phyloP scores from a whole-genome alignment of 1,140 invertebrate genomes.

The Elymnias hypermnestra region DNA sequence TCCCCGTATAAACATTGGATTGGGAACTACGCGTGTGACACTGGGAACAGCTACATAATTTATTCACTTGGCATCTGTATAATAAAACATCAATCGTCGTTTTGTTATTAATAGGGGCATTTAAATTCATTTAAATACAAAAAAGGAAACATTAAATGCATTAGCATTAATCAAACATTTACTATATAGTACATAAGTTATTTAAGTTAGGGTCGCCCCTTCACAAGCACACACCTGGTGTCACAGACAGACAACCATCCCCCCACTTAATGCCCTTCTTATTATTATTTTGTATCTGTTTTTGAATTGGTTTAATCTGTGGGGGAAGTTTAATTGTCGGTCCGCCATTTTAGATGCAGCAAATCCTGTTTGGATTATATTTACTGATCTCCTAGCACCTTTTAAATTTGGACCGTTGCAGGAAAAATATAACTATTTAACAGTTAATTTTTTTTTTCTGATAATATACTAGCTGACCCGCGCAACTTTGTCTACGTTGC shows the following conservation, averaged over 20 bases:
- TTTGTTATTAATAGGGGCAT: constrained; percentile 8
- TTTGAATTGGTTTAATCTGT: constrained; percentile 63
- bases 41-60: too few relatives aligned
- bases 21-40: too few relatives aligned
- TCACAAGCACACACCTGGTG: constrained; percentile 51
- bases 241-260: constrained; percentile 27
- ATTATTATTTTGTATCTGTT: constrained; percentile 75
- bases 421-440: too few relatives aligned
- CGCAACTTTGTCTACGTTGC: too few relatives aligned
- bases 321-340: constrained; percentile 65
- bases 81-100: neutral
- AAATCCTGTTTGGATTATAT: constrained; percentile 38
- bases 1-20: too few relatives aligned
- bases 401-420: constrained; percentile 12
- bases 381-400: constrained; percentile 7
- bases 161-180: constrained; percentile 57
- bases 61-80: neutral
- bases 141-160: constrained; percentile 21
- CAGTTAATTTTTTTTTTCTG: too few relatives aligned
- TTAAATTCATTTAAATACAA: constrained; percentile 18
- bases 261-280: constrained; percentile 50
- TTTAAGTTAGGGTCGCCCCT: constrained; percentile 56
- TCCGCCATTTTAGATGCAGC: constrained; percentile 64
- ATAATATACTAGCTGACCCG: too few relatives aligned
- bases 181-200: constrained; percentile 34